Conservation (phyloP, 1,140 invertebrate genomes). For the Odontomachus brunneus region DNA sequence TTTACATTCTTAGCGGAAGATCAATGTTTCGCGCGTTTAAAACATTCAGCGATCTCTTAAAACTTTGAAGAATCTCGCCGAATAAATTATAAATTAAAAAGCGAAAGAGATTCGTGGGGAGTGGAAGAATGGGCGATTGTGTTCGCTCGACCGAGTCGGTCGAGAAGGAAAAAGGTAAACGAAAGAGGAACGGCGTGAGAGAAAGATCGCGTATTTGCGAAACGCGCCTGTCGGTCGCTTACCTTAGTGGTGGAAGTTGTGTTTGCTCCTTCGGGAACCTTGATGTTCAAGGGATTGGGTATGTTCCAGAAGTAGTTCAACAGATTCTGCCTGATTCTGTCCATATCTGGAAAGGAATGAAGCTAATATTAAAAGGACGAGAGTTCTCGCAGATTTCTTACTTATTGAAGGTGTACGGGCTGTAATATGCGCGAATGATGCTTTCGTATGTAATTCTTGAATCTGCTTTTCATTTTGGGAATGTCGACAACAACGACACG, state of each 20-base stretch:
- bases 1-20: not conserved
- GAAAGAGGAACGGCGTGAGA: too few species aligned
- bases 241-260: constrained; percentile 87
- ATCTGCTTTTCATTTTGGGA: constrained; percentile 22
- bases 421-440: not conserved
- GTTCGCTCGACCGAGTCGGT: too few species aligned
- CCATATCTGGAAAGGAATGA: constrained; percentile 56
- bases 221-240: constrained; percentile 45
- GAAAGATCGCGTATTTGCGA: not conserved
- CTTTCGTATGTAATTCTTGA: constrained; percentile 20
- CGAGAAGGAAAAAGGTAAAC: too few species aligned
- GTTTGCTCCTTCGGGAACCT: constrained; percentile 85
- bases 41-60: too few species aligned
- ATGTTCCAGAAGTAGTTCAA: not conserved
- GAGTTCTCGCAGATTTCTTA: too few species aligned
- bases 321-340: not conserved
- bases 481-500: constrained; percentile 31
- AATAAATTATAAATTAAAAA: not conserved
- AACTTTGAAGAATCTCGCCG: too few species aligned
- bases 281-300: constrained; percentile 27
- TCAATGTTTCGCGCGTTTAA: not conserved
- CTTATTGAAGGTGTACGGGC: too few species aligned
- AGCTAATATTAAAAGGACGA: constrained; percentile 24
- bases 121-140: too few species aligned
- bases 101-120: not conserved